These are phyloP conservation scores for Agrotis clavis DNA, from an alignment of 2,888 invertebrate genomes.

Conservation along the genomic window DNA sequence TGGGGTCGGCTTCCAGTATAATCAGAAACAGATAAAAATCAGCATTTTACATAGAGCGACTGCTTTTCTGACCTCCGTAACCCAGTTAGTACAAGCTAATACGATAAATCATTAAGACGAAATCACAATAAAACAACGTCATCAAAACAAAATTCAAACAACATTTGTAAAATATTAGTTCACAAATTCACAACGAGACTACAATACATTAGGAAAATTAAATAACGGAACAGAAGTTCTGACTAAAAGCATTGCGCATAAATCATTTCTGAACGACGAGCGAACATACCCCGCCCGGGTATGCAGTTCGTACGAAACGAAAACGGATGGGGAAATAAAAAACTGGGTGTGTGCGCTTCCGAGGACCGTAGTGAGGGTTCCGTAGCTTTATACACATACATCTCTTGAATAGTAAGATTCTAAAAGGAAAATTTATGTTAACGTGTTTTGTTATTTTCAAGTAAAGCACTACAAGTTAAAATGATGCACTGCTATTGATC, in stretches of 20 bases:
- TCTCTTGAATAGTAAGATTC: no score
- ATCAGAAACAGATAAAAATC: no score
- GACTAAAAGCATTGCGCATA: constrained; percentile 59
- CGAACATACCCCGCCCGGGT: constrained; percentile 17
- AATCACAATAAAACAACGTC: constrained; percentile 17
- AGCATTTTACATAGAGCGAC: no score
- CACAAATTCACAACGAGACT: constrained; percentile 27
- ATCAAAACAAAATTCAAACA: constrained; percentile 24
- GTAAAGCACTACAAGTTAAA: no score
- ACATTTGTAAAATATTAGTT: constrained; percentile 37
- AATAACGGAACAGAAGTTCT: constrained; percentile 49
- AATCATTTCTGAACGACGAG: constrained; percentile 48
- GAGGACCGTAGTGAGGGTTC: not conserved
- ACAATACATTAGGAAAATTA: constrained; percentile 55
- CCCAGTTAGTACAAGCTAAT: not conserved
- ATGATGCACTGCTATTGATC: no score
- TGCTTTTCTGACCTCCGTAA: no score
- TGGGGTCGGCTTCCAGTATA: no score
- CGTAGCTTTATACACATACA: not conserved
- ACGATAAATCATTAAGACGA: constrained; percentile 4
- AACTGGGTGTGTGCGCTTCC: not conserved
- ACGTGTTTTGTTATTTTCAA: no score
- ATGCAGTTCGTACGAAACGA: constrained; percentile 9
- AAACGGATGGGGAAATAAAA: constrained; percentile 40
- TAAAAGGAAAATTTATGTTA: no score